phyloP scores from a whole-genome alignment of 2,888 invertebrate species.

The Tetragonisca angustula region DNA sequence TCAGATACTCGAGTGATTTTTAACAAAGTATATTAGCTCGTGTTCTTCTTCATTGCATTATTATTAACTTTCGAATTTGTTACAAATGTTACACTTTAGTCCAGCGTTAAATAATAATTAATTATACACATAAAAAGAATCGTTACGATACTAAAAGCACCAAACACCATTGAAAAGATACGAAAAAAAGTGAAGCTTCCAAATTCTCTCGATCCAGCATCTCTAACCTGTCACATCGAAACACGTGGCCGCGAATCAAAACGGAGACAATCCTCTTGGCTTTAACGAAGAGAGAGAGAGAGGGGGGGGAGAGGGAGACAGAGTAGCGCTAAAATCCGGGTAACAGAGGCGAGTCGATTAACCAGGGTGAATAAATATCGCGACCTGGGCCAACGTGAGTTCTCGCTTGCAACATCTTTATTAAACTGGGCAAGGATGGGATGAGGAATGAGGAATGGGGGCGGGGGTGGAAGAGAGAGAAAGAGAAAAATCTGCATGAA shows the following conservation, averaged over 20 bases:
- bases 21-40: no score
- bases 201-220: background rate
- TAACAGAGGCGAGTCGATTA: slow-evolving; percentile 43
- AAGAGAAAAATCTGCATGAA: slow-evolving; percentile 30
- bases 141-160: no score
- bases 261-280: background rate
- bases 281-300: slow-evolving; percentile 30
- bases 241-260: background rate
- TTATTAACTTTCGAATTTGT: no score
- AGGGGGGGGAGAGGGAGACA: no score
- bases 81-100: no score
- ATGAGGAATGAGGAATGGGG: no score
- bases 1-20: no score
- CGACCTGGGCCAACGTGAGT: background rate
- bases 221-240: background rate
- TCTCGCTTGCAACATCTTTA: slow-evolving; percentile 24
- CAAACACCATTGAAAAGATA: no score
- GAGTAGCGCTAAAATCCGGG: slow-evolving; percentile 25
- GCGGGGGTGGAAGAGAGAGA: background rate
- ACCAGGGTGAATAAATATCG: slow-evolving; percentile 36
- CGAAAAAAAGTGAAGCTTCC: background rate
- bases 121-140: no score
- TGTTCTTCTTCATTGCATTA: no score
- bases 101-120: no score
- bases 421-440: slow-evolving; percentile 1